Base-by-base conservation (phyloP, 2,113 vertebrate genomes). In the Argyrosomus japonicus region DNA sequence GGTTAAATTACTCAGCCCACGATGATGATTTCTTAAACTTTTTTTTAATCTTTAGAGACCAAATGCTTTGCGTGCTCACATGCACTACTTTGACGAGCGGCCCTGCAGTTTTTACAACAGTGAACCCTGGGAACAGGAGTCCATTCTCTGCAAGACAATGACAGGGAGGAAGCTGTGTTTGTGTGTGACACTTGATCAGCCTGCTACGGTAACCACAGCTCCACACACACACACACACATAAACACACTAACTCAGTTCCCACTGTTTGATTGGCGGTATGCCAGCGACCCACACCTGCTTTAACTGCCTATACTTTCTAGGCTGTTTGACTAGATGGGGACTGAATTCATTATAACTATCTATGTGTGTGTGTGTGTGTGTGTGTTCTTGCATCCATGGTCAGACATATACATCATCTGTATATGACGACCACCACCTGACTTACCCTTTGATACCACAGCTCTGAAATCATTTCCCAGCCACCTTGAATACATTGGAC, bases 231-330 rank as follows among this genome's bases (percentile, higher is more conserved):
- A 63, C 65, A 73, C 54, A 79, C 64, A 64, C 62, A 8, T 2
- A 40, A 8, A 8, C 36, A 61, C 58, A 40, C 60, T 54, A 25
- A 86, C 64, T 77, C 72, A 82, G 19, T 81, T 90, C 83, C 77
- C 79, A 85, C 62, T 71, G 75, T 68, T 88, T 88, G 89, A 89
- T 73, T 91, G 92, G 87, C 92, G 88, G 63, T 56, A 81, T 14
- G 90, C 89, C 87, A 83, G 69, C 81, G 83, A 82, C 84, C 62
- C 84, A 91, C 93, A 93, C 92, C 93, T 95, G 93, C 88, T 78
- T 83, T 81, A 78, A 85, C 77, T 78, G 83, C 73, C 56, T 85
- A 77, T 81, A 74, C 62, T 82, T 82, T 69, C 40, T 60, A 25
- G 23, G 14, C 71, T 71, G 57, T 79, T 87, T 85, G 76, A 86